Percentiles rank a stretch among this genome's conserved stretches.
Evolutionary conservation across 2,797 vertebrate genomes (phyloP).

Genomic region (Ammospiza maritima): DNA sequence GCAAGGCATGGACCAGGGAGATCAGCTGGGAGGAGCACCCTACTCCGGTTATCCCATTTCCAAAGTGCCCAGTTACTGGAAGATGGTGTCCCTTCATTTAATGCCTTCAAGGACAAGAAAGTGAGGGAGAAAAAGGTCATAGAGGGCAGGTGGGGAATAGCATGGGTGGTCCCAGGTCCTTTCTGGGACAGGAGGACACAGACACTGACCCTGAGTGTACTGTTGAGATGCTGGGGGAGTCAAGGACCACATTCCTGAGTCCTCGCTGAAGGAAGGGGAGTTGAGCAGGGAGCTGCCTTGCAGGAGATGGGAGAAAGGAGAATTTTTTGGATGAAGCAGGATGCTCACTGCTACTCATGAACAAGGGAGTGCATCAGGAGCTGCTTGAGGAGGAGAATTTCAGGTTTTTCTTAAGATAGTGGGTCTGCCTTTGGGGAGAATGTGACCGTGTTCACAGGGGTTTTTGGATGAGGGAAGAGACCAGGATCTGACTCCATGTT

Average conservation of each 20-base stretch:
- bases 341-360: no score
- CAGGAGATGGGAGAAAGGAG: no score
- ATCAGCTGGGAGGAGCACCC: accelerated
- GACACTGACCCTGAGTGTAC: accelerated
- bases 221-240: not conserved
- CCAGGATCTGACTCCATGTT: no score
- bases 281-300: no score
- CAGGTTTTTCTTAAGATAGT: not conserved
- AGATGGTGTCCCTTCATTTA: not conserved
- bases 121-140: not conserved
- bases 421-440: not conserved
- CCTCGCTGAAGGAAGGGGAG: no score
- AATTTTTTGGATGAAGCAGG: no score
- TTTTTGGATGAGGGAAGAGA: no score
- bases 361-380: not conserved
- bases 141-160: not conserved
- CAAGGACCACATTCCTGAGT: not conserved
- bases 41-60: not conserved
- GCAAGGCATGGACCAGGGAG: not conserved
- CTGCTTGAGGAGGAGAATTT: not conserved
- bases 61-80: not conserved
- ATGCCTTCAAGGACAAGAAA: not conserved
- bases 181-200: not conserved
- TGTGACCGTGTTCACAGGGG: no score
- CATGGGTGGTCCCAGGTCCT: not conserved